Evolutionary conservation across 1,140 invertebrate genomes (phyloP).

Genomic region (Apolygus lucorum): DNA sequence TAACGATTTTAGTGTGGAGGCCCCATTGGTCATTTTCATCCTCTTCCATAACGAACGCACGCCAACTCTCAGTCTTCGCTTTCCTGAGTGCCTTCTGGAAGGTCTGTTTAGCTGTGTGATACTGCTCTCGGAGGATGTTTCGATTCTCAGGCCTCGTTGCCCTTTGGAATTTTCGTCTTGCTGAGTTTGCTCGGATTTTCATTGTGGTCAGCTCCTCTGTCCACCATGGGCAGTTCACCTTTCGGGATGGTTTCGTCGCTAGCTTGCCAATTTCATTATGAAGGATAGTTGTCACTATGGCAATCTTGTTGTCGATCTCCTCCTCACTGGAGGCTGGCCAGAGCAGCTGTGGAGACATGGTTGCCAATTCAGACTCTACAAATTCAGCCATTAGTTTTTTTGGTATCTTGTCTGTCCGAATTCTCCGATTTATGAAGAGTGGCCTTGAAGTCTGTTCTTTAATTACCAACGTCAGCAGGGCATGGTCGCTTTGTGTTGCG

Average conservation of each 20-base stretch:
- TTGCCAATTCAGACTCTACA: not conserved
- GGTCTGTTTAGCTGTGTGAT: not conserved
- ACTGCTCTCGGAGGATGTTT: not conserved
- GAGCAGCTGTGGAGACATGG: not conserved
- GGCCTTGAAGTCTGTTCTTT: not conserved
- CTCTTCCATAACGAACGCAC: not conserved
- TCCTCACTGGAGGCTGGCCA: not conserved
- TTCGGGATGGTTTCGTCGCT: not conserved
- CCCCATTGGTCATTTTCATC: not conserved
- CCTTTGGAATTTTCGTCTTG: not conserved
- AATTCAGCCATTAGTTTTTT: not conserved
- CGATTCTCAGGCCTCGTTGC: not conserved
- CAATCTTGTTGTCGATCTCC: conserved; percentile 5
- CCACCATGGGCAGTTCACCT: not conserved
- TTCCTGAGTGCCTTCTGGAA: not conserved
- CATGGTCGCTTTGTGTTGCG: conserved; percentile 8
- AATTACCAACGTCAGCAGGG: not conserved
- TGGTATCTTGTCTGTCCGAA: not conserved
- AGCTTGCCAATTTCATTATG: not conserved
- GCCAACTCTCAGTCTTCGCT: not conserved
- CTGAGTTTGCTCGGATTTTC: not conserved
- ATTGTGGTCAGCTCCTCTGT: not conserved
- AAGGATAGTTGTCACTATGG: not conserved
- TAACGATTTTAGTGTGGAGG: not conserved
- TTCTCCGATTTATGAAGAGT: not conserved